phyloP scores from a whole-genome alignment of 2,888 invertebrate species.

The Cosmorhoe ocellata region DNA sequence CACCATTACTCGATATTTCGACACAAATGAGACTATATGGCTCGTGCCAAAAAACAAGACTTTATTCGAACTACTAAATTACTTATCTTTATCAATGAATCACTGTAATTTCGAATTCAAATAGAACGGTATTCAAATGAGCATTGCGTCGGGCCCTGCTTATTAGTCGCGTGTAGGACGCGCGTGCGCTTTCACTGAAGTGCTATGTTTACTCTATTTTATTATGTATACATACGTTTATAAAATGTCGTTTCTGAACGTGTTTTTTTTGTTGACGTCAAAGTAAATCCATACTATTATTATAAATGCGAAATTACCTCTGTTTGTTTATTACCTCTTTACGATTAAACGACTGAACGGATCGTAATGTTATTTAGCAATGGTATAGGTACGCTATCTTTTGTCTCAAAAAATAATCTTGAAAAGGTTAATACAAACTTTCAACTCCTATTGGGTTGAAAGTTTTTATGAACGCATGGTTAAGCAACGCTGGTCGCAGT shows the following conservation, averaged over 20 bases:
- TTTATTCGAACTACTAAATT: slow-evolving; percentile 7
- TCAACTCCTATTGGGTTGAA: too few relatives aligned
- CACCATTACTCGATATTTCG: not conserved
- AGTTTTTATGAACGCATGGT: too few relatives aligned
- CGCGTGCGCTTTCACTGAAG: slow-evolving; percentile 43
- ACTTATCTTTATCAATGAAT: slow-evolving; percentile 52
- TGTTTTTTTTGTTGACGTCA: too few relatives aligned
- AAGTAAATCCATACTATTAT: too few relatives aligned
- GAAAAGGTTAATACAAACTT: too few relatives aligned
- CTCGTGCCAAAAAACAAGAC: slow-evolving; percentile 2
- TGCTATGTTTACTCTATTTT: slow-evolving; percentile 5
- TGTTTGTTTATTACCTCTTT: too few relatives aligned
- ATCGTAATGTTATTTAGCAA: too few relatives aligned
- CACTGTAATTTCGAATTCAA: slow-evolving; percentile 66
- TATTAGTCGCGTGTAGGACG: slow-evolving; percentile 58
- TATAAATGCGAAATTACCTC: too few relatives aligned
- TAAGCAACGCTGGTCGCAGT: too few relatives aligned
- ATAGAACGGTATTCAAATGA: slow-evolving; percentile 66
- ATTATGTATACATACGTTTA: not conserved
- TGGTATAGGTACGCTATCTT: too few relatives aligned
- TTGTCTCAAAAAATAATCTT: too few relatives aligned
- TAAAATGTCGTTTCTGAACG: not conserved
- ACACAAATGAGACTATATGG: not conserved
- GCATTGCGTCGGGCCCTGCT: slow-evolving; percentile 51
- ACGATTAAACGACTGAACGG: too few relatives aligned